Evolutionary conservation across 2,888 invertebrate genomes (phyloP).

Genomic region (Chironomus tentans): DNA sequence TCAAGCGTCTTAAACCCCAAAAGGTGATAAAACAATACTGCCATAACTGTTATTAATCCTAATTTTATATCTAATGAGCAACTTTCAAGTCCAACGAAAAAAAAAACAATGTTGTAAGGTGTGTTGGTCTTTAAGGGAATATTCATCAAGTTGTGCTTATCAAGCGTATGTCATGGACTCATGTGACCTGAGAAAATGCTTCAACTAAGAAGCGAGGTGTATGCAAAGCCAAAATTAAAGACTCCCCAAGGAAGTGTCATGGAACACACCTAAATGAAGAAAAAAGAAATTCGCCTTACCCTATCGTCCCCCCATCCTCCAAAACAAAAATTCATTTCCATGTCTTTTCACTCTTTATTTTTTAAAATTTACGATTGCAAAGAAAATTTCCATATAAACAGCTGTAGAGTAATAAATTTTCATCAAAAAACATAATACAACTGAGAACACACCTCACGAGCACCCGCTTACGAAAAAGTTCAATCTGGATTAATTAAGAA

Average conservation of each 20-base stretch:
- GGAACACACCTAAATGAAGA: background rate
- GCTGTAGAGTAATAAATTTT: constrained; percentile 8
- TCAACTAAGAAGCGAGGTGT: background rate
- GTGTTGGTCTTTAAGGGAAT: background rate
- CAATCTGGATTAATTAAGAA: constrained; percentile 22
- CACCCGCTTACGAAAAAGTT: background rate
- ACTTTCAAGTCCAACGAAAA: no score
- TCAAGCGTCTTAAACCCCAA: constrained; percentile 12
- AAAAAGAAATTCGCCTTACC: background rate
- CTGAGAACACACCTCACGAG: background rate
- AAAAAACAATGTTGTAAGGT: background rate
- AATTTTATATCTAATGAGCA: no score
- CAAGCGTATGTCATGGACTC: background rate
- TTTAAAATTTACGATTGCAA: background rate
- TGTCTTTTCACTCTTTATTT: background rate
- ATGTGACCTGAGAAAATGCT: background rate
- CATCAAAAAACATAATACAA: constrained; percentile 16
- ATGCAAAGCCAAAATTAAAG: constrained; percentile 10
- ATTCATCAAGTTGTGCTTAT: background rate
- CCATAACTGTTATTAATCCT: background rate
- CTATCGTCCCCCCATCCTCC: background rate
- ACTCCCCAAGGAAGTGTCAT: constrained; percentile 23
- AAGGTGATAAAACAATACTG: background rate
- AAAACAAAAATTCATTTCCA: background rate
- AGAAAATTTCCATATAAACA: constrained; percentile 24